phyloP scores from a whole-genome alignment of 2,797 vertebrate species.

The Sternarchorhynchus goeldii region DNA sequence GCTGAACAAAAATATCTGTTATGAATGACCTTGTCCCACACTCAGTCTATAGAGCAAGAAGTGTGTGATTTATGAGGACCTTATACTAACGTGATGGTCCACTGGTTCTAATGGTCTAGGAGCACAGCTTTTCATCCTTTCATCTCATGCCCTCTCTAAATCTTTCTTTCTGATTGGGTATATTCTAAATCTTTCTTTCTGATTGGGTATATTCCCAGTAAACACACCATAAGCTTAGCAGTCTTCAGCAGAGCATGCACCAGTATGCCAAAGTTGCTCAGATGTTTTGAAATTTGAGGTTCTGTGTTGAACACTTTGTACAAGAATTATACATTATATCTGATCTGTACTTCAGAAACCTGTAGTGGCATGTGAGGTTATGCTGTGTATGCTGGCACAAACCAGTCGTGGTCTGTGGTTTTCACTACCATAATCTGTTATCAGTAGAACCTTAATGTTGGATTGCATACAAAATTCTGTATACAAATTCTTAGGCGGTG shows the following conservation, averaged over 20 bases:
- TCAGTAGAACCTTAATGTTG: background rate
- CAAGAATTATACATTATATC: background rate
- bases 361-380: background rate
- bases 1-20: constrained; percentile 63
- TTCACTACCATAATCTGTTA: background rate
- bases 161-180: constrained; percentile 25
- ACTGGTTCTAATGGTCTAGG: constrained; percentile 65
- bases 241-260: background rate
- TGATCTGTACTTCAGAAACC: too few species aligned
- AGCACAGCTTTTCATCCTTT: constrained; percentile 64
- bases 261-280: background rate
- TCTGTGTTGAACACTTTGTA: background rate
- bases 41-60: constrained; percentile 59
- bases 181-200: constrained; percentile 14
- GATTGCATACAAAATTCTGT: too few species aligned
- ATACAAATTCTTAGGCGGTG: background rate
- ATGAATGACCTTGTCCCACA: constrained; percentile 57
- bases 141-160: background rate
- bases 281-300: background rate
- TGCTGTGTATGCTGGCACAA: background rate
- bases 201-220: constrained; percentile 31
- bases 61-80: constrained; percentile 58
- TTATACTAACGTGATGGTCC: constrained; percentile 76
- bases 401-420: too few species aligned
- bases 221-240: constrained; percentile 6